Conservation (phyloP, 2,888 invertebrate genomes). For the Suillia variegata region DNA sequence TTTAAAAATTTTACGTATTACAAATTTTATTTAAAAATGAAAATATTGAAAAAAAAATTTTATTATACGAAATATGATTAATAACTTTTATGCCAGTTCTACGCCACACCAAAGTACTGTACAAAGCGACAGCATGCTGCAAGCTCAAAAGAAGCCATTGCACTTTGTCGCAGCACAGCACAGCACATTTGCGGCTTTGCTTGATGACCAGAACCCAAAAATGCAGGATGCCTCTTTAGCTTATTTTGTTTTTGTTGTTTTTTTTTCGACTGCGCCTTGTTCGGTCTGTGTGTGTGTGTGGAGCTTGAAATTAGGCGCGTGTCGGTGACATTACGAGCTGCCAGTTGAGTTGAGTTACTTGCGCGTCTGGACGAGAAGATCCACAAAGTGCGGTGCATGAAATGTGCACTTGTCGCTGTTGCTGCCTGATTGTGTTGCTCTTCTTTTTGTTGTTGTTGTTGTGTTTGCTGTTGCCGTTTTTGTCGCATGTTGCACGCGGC, state of each 20-base stretch:
- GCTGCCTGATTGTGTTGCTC: not conserved
- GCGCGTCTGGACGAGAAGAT: too few relatives aligned
- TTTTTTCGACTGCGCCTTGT: not conserved
- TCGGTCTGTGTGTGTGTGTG: not conserved
- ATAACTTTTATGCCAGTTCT: too few relatives aligned
- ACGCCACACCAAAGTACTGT: too few relatives aligned
- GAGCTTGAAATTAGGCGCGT: constrained; percentile 7
- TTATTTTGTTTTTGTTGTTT: not conserved
- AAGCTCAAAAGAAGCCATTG: constrained; percentile 3
- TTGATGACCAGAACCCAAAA: not conserved
- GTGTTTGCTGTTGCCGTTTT: too few relatives aligned
- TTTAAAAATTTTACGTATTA: too few relatives aligned
- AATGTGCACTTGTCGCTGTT: not conserved
- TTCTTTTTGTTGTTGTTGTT: not conserved
- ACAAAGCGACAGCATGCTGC: too few relatives aligned
- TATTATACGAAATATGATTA: too few relatives aligned
- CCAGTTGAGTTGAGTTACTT: too few relatives aligned
- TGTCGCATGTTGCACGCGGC: too few relatives aligned
- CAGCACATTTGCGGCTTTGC: not conserved
- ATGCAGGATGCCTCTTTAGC: not conserved
- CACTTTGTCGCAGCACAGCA: not conserved
- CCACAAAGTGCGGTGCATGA: too few relatives aligned
- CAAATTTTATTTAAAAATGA: too few relatives aligned
- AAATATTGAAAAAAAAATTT: too few relatives aligned
- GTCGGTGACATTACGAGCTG: not conserved